A percentile compares a stretch with the other conserved stretches of the same genome.
phyloP scores from a whole-genome alignment of 2,113 vertebrate species.

The Aspiorhynchus laticeps region DNA sequence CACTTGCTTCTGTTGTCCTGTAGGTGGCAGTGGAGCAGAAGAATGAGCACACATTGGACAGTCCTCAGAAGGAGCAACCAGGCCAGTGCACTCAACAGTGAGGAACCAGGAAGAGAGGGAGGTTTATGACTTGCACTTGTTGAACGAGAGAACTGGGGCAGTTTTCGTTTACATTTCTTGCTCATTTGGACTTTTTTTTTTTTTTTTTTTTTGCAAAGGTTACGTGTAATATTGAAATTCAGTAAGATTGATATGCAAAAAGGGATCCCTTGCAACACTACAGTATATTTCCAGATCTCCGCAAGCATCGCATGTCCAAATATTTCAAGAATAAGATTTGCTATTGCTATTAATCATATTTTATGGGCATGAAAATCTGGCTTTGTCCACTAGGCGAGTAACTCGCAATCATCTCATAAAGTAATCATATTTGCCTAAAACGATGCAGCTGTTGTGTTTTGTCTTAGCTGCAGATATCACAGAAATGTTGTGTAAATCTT shows the following conservation, averaged over 20 bases:
- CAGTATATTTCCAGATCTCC: background rate
- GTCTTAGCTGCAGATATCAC: background rate
- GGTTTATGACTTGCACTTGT: slow-evolving; percentile 54
- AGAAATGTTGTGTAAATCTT: background rate
- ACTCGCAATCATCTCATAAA: background rate
- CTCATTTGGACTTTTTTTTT: background rate
- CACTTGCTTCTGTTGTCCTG: slow-evolving; percentile 35
- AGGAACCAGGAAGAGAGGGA: slow-evolving; percentile 10
- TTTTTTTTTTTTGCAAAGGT: background rate
- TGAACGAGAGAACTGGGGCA: background rate
- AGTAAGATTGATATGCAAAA: background rate
- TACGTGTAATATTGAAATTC: background rate
- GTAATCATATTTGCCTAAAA: background rate
- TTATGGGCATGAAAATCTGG: background rate
- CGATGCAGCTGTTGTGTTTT: background rate
- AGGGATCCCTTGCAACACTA: background rate
- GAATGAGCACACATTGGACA: slow-evolving; percentile 71
- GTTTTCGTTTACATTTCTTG: slow-evolving; percentile 25
- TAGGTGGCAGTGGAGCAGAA: slow-evolving; percentile 89
- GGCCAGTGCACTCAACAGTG: slow-evolving; percentile 80
- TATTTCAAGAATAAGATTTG: background rate
- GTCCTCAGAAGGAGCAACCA: slow-evolving; percentile 70
- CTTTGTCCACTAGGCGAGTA: background rate
- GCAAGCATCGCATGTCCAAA: background rate
- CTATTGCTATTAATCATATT: background rate